Conservation (phyloP, 92 coral and sea anemone species). For the Desmophyllum pertusum region DNA sequence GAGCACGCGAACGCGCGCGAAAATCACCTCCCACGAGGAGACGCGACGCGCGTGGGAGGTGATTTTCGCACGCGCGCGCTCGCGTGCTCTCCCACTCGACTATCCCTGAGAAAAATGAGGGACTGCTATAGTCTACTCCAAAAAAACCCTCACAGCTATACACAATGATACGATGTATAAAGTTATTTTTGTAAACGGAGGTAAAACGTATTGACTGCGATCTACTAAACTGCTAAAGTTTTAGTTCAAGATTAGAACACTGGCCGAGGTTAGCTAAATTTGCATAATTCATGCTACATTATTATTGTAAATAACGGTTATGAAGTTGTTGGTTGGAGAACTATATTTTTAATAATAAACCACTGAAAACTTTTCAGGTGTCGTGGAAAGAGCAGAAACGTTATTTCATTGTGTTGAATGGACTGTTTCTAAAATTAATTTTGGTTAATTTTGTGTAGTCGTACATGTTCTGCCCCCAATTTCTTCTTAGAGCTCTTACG, state of each 20-base stretch:
- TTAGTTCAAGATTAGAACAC: background rate
- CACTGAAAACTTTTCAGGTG: background rate
- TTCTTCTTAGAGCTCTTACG: too few relatives aligned
- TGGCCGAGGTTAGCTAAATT: background rate
- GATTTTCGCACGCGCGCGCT: too few relatives aligned
- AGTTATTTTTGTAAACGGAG: background rate
- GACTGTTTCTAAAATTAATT: background rate
- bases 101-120: too few relatives aligned
- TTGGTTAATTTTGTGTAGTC: too few relatives aligned
- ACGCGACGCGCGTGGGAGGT: too few relatives aligned
- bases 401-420: background rate
- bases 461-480: too few relatives aligned
- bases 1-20: too few relatives aligned
- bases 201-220: background rate
- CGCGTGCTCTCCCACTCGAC: too few relatives aligned
- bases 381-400: background rate
- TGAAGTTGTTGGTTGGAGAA: background rate
- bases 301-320: constrained; percentile 22
- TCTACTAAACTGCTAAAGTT: background rate
- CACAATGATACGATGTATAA: background rate
- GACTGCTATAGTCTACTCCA: too few relatives aligned
- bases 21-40: too few relatives aligned
- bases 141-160: background rate
- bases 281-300: background rate
- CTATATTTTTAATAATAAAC: constrained; percentile 41